phyloP scores from a whole-genome alignment of 2,888 invertebrate species.

The Hyles lineata region DNA sequence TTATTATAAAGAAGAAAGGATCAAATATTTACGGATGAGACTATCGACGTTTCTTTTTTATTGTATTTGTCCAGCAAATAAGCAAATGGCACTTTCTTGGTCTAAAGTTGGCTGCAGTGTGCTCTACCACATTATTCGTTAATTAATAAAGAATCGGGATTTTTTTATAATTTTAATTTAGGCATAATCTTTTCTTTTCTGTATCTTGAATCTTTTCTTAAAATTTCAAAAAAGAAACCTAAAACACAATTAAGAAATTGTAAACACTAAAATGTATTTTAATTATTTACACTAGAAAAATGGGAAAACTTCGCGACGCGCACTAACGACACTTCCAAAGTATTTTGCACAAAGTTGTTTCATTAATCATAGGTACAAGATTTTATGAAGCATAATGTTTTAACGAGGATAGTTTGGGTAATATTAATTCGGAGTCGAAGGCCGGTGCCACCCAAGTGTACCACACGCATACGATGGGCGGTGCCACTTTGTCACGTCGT shows the following conservation, averaged over 20 bases:
- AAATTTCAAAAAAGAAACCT: neutral
- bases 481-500: conserved; percentile 76
- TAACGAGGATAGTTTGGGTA: conserved; percentile 21
- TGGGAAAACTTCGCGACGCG: conserved; percentile 39
- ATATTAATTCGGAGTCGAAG: conserved; percentile 7
- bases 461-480: conserved; percentile 81
- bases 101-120: too few relatives aligned
- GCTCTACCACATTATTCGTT: too few relatives aligned
- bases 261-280: conserved; percentile 22
- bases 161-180: too few relatives aligned
- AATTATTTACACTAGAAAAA: conserved; percentile 28
- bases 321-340: conserved; percentile 51
- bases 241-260: neutral
- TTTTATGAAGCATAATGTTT: conserved; percentile 31
- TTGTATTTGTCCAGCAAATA: too few relatives aligned
- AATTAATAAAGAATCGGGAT: too few relatives aligned
- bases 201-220: neutral
- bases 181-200: too few relatives aligned
- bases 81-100: too few relatives aligned
- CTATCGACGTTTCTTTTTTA: too few relatives aligned
- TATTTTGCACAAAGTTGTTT: conserved; percentile 43
- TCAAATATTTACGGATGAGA: too few relatives aligned
- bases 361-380: conserved; percentile 48
- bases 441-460: conserved; percentile 72
- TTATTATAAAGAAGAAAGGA: too few relatives aligned